Evolutionary conservation across 2,888 invertebrate species (phyloP).

Genomic region (Diaperis boleti): DNA sequence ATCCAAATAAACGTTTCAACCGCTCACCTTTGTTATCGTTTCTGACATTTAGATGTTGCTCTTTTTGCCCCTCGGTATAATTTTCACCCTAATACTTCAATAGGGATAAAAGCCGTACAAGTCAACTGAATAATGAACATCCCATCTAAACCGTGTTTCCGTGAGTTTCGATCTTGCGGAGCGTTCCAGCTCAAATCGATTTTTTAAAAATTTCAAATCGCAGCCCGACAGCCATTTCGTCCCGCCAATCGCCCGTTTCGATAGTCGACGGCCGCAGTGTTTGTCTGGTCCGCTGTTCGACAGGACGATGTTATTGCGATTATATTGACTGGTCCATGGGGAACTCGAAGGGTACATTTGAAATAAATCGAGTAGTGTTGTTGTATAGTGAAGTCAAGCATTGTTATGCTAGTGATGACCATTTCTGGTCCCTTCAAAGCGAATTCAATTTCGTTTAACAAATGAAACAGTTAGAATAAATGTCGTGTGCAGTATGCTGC

Average conservation of each 20-base stretch:
- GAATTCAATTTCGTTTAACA: slow-evolving; percentile 62
- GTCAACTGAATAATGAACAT: slow-evolving; percentile 38
- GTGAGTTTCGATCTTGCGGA: slow-evolving; percentile 13
- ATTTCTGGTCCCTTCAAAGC: slow-evolving; percentile 63
- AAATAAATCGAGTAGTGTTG: slow-evolving; percentile 66
- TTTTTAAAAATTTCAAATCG: slow-evolving; percentile 25
- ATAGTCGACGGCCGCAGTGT: slow-evolving; percentile 33
- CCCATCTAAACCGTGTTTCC: slow-evolving; percentile 12
- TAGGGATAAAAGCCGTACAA: slow-evolving; percentile 49
- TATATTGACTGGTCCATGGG: slow-evolving; percentile 68
- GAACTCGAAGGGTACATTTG: slow-evolving; percentile 63
- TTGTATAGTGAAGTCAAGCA: slow-evolving; percentile 61
- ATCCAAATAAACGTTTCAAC: slow-evolving; percentile 46
- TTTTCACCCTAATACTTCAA: slow-evolving; percentile 58
- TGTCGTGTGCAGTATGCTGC: slow-evolving; percentile 28
- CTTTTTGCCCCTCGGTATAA: slow-evolving; percentile 57
- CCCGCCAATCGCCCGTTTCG: not conserved
- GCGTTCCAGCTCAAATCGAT: slow-evolving; percentile 16
- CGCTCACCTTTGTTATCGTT: slow-evolving; percentile 57
- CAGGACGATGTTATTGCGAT: slow-evolving; percentile 67
- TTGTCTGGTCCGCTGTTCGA: slow-evolving; percentile 58
- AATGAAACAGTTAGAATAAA: slow-evolving; percentile 41
- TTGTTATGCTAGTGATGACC: slow-evolving; percentile 65
- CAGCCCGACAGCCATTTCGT: slow-evolving; percentile 7
- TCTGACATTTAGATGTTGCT: slow-evolving; percentile 59